Base-by-base conservation (phyloP, 2,113 vertebrate genomes). In the Phyllostomus hastatus region DNA sequence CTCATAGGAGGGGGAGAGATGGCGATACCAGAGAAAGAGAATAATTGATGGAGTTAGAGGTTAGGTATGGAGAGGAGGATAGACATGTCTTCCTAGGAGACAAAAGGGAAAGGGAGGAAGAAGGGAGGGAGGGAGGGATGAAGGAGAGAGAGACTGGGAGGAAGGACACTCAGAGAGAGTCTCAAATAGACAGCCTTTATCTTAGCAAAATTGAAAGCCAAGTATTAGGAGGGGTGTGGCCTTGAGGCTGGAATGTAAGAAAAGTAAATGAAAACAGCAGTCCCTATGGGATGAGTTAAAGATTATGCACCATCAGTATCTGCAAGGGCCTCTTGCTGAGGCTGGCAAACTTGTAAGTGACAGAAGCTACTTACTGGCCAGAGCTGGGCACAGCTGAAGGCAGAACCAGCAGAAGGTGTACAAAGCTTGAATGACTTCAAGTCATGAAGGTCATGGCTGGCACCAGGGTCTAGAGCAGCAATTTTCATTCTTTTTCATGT, bases 11-110 rank as follows among this genome's bases (percentile, higher is more conserved):
- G 52, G 48, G 66, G 70, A 69, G 95, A 79, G 33, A 66, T 69
- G 35, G 48, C 88, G 61, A 90, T 81, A 96, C 31, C 59, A 72
- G 83, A 91, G 73, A 90, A 88, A 92, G 76, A 75, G 20, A 31
- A 89, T 96, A 96, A 97, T 95, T 97, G 87, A 96, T 97, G 79
- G 89, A 82, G 54, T 73, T 96, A 48, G 54, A 80, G 54, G 78
- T 95, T 95, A 79, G 46, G 52, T 88, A 43, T 83, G 78, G 78
- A 89, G 48, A 83, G 82, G 89, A 95, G 82, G 26, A 69, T 64
- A 92, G 66, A 93, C 61, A 57, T 38, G 61, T 61, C 69, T 97
- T 84, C 76, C 54, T 73, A 93, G 52, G 85, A 97, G 88, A 95
- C 88, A 96, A 88, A 89, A 87, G 10, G 46, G 66, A 95, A 76